phyloP scores from a whole-genome alignment of 2,797 vertebrate species.

The Acipenser oxyrinchus region DNA sequence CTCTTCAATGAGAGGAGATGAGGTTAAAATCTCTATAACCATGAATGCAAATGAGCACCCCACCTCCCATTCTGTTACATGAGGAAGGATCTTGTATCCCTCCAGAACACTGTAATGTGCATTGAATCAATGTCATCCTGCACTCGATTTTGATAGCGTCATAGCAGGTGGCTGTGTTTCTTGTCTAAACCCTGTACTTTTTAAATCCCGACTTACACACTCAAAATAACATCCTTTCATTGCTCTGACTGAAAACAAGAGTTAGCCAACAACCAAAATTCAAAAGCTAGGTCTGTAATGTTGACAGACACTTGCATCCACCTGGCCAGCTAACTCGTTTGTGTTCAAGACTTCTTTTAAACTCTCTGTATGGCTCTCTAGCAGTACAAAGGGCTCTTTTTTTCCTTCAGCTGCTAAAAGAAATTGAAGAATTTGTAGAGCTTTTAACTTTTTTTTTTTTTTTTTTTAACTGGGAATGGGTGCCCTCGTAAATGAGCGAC shows the following conservation, averaged over 20 bases:
- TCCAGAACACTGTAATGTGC: too few species aligned
- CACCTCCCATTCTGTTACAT: constrained; percentile 20
- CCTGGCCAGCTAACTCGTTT: constrained; percentile 40
- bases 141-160: too few species aligned
- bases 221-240: constrained; percentile 36
- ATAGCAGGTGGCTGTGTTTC: too few species aligned
- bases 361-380: constrained; percentile 9
- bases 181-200: too few species aligned
- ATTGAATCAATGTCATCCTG: too few species aligned
- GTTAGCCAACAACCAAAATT: constrained; percentile 54
- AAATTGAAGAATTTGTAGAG: constrained; percentile 31
- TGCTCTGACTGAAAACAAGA: constrained; percentile 46
- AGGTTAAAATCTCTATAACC: too few species aligned
- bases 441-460: constrained; percentile 38
- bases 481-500: constrained; percentile 34
- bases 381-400: constrained; percentile 34
- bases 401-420: constrained; percentile 35
- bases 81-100: too few species aligned
- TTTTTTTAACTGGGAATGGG: constrained; percentile 22
- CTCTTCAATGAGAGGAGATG: too few species aligned
- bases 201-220: constrained; percentile 29
- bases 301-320: constrained; percentile 39
- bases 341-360: constrained; percentile 30
- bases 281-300: constrained; percentile 34
- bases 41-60: too few species aligned